phyloP scores from a whole-genome alignment of 2,797 vertebrate genomes.

The Megaceryle alcyon region DNA sequence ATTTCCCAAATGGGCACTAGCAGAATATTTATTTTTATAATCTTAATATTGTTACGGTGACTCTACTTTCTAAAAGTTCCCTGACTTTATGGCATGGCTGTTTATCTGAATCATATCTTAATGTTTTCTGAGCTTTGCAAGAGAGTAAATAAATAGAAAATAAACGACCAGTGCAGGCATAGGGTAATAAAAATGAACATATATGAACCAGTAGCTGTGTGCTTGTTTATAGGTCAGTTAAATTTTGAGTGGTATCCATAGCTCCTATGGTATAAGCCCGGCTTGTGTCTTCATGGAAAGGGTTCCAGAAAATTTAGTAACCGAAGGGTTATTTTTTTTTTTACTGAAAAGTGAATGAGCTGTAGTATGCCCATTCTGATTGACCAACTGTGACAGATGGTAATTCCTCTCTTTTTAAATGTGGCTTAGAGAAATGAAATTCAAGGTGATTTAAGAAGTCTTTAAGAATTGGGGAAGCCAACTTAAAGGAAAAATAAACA shows the following conservation, averaged over 20 bases:
- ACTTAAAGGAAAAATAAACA: not conserved
- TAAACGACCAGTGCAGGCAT: not conserved
- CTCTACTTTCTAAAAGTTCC: not conserved
- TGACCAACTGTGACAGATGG: constrained; percentile 41
- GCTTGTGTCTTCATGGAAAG: not conserved
- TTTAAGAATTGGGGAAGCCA: not conserved
- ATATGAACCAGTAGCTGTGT: not conserved
- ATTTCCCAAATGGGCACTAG: not conserved
- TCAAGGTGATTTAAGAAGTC: constrained; percentile 50
- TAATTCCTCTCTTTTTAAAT: constrained; percentile 36
- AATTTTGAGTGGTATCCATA: not conserved
- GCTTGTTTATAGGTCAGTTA: not conserved
- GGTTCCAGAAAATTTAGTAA: not conserved
- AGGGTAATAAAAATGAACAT: not conserved
- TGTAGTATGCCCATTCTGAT: not conserved
- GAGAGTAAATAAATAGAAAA: not conserved
- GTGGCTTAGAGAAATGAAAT: constrained; percentile 35
- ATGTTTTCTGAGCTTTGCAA: not conserved
- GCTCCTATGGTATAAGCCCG: not conserved
- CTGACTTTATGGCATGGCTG: not conserved
- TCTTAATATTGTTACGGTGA: not conserved
- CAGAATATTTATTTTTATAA: constrained; percentile 3
- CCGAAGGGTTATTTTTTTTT: constrained; percentile 14
- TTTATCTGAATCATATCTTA: not conserved
- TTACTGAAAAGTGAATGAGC: not conserved